A percentile compares a stretch with the other conserved stretches of the same genome.
phyloP scores from a whole-genome alignment of 2,888 invertebrate species.

The Cinara cedri region DNA sequence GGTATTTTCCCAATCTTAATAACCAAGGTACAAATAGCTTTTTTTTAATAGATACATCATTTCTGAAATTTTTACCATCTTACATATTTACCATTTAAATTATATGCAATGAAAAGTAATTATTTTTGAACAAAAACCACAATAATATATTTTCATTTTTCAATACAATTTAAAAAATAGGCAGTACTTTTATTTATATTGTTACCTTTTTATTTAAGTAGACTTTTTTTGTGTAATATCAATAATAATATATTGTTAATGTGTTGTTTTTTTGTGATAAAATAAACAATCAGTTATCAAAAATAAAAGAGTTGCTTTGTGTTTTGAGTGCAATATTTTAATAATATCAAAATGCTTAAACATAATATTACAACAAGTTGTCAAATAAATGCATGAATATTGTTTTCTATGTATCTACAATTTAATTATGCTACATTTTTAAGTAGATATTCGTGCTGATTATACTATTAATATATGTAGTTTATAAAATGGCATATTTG shows the following conservation, averaged over 20 bases:
- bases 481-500: background rate
- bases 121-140: background rate
- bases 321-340: background rate
- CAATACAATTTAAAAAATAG: background rate
- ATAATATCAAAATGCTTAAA: background rate
- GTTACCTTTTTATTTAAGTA: slow-evolving; percentile 40
- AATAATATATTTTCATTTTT: background rate
- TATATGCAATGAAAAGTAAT: background rate
- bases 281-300: slow-evolving; percentile 34
- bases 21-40: too few relatives aligned
- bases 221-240: slow-evolving; percentile 6
- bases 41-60: too few relatives aligned
- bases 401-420: background rate
- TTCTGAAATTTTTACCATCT: too few relatives aligned
- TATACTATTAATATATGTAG: background rate
- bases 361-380: background rate
- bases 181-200: slow-evolving; percentile 38
- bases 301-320: slow-evolving; percentile 17
- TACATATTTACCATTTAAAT: too few relatives aligned
- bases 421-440: background rate
- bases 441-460: background rate
- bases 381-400: background rate
- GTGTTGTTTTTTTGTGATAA: slow-evolving; percentile 47
- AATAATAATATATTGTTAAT: slow-evolving; percentile 33
- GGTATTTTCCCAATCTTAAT: background rate